Conservation (phyloP, 2,888 invertebrate genomes). For the Myopa tessellatipennis region DNA sequence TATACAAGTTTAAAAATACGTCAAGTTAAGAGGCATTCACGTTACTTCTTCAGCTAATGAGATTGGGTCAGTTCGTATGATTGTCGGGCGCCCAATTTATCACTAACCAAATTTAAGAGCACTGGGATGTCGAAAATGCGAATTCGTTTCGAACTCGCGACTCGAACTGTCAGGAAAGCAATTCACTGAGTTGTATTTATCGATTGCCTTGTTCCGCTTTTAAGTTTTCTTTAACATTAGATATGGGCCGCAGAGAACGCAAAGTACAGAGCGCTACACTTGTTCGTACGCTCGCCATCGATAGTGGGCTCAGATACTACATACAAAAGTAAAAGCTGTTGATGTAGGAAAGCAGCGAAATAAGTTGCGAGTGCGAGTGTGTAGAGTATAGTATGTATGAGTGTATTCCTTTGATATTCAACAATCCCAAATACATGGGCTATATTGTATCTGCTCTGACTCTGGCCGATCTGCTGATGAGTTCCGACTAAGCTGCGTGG, state of each 20-base stretch:
- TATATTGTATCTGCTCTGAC: too few species aligned
- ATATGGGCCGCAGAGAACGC: background rate
- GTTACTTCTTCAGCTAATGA: background rate
- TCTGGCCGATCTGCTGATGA: background rate
- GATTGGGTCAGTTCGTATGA: slow-evolving; percentile 6
- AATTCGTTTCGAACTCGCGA: background rate
- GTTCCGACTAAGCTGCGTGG: slow-evolving; percentile 24
- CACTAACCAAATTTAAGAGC: background rate
- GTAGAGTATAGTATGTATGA: too few species aligned
- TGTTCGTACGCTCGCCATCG: background rate
- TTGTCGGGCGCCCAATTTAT: background rate
- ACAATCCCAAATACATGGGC: too few species aligned
- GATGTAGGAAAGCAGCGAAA: too few species aligned
- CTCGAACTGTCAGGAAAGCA: background rate
- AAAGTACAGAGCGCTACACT: background rate
- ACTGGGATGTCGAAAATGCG: too few species aligned
- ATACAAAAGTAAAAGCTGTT: too few species aligned
- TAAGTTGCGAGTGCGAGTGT: too few species aligned
- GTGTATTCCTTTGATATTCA: too few species aligned
- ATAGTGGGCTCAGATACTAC: too few species aligned
- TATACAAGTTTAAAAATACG: background rate
- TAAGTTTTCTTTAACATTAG: background rate
- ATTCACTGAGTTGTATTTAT: background rate
- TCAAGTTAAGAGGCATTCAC: background rate
- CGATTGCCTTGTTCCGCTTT: background rate